Conservation (phyloP, 2,888 invertebrate species). For the Zelleria hepariella region DNA sequence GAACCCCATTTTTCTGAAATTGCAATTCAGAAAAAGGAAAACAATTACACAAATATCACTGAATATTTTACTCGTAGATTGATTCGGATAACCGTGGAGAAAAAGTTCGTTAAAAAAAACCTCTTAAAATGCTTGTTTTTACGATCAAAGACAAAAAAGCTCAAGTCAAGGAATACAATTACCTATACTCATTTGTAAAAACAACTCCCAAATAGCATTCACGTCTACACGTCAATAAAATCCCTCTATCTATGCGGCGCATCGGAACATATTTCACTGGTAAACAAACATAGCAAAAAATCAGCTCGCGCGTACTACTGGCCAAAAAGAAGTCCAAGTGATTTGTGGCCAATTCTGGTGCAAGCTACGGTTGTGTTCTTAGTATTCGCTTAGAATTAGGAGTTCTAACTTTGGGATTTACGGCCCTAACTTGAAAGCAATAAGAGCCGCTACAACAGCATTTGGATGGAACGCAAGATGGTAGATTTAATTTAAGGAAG, state of each 20-base stretch:
- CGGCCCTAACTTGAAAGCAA: neutral
- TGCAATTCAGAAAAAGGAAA: too few relatives aligned
- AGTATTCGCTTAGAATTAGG: neutral
- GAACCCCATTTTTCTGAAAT: too few relatives aligned
- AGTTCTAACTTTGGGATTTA: neutral
- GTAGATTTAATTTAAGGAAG: too few relatives aligned
- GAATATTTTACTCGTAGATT: too few relatives aligned
- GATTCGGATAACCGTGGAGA: too few relatives aligned
- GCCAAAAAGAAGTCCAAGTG: neutral
- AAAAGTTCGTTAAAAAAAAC: too few relatives aligned
- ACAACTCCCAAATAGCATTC: neutral
- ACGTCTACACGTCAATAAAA: slow-evolving; percentile 1
- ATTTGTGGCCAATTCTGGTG: neutral
- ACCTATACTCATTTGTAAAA: neutral
- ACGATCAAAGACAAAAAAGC: too few relatives aligned
- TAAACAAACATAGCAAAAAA: neutral
- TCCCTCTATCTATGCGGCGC: neutral
- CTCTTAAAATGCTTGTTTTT: too few relatives aligned
- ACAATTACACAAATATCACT: too few relatives aligned
- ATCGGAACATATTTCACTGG: slow-evolving; percentile 1
- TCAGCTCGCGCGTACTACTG: neutral
- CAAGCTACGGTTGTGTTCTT: neutral
- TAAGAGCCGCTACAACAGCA: too few relatives aligned
- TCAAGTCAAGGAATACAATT: too few relatives aligned
- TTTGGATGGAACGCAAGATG: too few relatives aligned